Conservation (phyloP, 2,113 vertebrate genomes). For the Megaleporinus macrocephalus region DNA sequence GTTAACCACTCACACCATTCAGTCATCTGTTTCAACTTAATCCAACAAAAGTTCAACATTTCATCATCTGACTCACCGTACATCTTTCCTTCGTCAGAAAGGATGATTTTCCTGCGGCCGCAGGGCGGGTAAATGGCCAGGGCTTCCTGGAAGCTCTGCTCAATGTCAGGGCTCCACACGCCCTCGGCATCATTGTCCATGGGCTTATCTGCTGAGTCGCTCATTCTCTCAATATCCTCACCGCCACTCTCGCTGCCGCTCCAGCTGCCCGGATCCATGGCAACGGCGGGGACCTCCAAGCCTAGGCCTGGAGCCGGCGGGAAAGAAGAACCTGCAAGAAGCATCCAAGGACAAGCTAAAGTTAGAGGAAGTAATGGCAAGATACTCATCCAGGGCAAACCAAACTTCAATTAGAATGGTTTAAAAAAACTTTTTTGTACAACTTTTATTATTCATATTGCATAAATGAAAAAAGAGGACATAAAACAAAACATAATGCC, state of each 20-base stretch:
- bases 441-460: no score
- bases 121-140: conserved; percentile 98
- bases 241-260: conserved; percentile 96
- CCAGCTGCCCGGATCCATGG: conserved; percentile 96
- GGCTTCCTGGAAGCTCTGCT: conserved; percentile 99
- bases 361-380: not conserved
- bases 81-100: conserved; percentile 99
- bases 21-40: not conserved
- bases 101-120: conserved; percentile 96
- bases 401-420: not conserved
- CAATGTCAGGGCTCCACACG: conserved; percentile 98
- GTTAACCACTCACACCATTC: not conserved
- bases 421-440: no score
- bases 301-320: conserved; percentile 3
- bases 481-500: no score
- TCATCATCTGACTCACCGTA: conserved; percentile 69
- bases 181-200: conserved; percentile 97
- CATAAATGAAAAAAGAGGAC: no score
- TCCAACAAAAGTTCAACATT: not conserved
- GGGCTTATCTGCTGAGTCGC: conserved; percentile 94
- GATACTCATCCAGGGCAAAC: not conserved
- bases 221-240: conserved; percentile 95
- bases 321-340: conserved; percentile 24
- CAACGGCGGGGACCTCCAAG: conserved; percentile 70
- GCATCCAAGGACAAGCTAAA: not conserved